Conservation (phyloP, 2,113 vertebrate species). For the Xenopus laevis region DNA sequence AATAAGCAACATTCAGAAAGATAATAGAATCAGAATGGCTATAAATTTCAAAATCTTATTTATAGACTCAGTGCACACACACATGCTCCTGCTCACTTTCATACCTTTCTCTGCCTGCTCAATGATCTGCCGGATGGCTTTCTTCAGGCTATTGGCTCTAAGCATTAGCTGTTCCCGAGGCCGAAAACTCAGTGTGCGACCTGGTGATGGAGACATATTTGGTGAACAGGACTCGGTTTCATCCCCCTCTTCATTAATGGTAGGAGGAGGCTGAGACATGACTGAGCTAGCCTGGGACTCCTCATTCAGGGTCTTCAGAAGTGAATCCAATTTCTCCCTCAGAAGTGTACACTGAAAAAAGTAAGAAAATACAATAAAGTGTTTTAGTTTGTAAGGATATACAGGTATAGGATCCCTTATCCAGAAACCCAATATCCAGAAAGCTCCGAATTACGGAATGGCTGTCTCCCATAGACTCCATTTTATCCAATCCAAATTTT, state of each 20-base stretch:
- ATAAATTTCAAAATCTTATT: not conserved
- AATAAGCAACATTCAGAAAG: not conserved
- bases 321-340: slow-evolving; percentile 91
- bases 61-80: not conserved
- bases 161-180: slow-evolving; percentile 95
- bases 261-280: slow-evolving; percentile 77
- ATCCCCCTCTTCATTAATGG: slow-evolving; percentile 83
- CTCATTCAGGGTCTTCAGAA: slow-evolving; percentile 87
- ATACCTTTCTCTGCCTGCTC: slow-evolving; percentile 94
- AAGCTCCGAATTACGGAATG: no score
- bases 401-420: no score
- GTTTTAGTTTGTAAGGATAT: no score
- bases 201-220: slow-evolving; percentile 48
- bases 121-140: slow-evolving; percentile 95
- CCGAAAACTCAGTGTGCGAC: slow-evolving; percentile 79
- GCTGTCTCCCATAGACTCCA: no score
- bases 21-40: not conserved
- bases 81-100: not conserved
- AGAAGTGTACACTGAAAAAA: slow-evolving; percentile 80
- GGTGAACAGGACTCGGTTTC: slow-evolving; percentile 52
- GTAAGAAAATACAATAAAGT: not conserved
- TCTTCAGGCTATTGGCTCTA: slow-evolving; percentile 95
- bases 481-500: no score
- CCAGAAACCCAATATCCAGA: no score
- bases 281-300: slow-evolving; percentile 84